Evolutionary conservation across 2,888 invertebrate genomes (phyloP), one percentile per base, ranked within the genome.

Genomic region (Patella pellucida): DNA sequence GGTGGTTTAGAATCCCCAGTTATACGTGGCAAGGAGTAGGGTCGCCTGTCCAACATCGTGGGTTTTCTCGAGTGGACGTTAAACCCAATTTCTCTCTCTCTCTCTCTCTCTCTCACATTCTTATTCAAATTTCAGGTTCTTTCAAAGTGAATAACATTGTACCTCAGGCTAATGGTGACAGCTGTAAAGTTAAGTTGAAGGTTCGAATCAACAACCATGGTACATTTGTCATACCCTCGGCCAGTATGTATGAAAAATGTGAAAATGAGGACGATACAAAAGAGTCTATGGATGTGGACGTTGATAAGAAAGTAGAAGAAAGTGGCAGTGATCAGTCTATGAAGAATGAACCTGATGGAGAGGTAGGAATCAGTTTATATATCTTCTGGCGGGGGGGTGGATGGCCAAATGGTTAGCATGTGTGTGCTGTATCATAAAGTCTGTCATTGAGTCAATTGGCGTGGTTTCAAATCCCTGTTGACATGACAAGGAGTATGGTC

Each of bases 121-220:
- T 71, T 51, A 41, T 23, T 41, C 23, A 69, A 52, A 23, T 70
- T 74, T 31, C 82, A 92, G 92, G 92, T 52, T 80, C 85, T 19
- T 93, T 91, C 84, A 86, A 84, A 31, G 88, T 93, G 2, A 86
- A 85, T 72, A 91, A 91, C 23, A 91, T 99, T 7, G 95, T 95
- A 85, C 96, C 98, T 5, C 95, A 95, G 51, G 91, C 95, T 0
- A 96, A 96, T 80, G 97, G 97, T 52, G 97, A 97, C 87, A 94
- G 95, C n/a, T 95, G 96, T 81, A 98, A 97, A 91, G 95, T 99
- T 1, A 98, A 98, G 92, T 95, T 99, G 5, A 99, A 98, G 92
- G 96, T 97, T 9, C 94, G 98, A 85, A 93, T 99, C 74, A 98
- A 98, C 92, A 93, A 96, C 72, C 95, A 99, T 91, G 99, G 99